These are phyloP conservation scores for Drosophila lacteicornis DNA, from an alignment of 1,140 invertebrate species.

Conservation along the genomic window DNA sequence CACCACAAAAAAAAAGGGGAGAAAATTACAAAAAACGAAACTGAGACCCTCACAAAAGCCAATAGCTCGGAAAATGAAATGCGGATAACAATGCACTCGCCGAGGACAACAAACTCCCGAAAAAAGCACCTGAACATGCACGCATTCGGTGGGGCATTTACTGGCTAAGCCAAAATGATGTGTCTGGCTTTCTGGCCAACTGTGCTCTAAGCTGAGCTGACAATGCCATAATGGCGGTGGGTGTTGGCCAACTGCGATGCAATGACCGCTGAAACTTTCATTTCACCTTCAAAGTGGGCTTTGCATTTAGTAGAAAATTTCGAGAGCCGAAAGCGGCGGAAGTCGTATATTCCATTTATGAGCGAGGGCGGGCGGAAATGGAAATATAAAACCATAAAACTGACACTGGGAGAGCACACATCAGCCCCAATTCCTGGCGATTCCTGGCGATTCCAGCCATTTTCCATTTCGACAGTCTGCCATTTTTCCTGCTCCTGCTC, in stretches of 20 bases:
- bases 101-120: conserved; percentile 6
- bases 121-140: conserved; percentile 42
- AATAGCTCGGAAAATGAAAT: conserved; percentile 74
- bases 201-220: conserved; percentile 11
- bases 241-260: conserved; percentile 45
- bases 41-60: conserved; percentile 48
- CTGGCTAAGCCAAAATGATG: conserved; percentile 75
- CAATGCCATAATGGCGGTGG: neutral
- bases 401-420: conserved; percentile 27
- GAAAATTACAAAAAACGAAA: conserved; percentile 6
- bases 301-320: conserved; percentile 43
- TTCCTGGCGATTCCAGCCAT: conserved; percentile 5
- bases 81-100: conserved; percentile 68
- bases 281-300: conserved; percentile 70
- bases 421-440: conserved; percentile 16
- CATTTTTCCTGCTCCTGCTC: neutral
- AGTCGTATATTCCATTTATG: conserved; percentile 75
- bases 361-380: conserved; percentile 69
- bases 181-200: conserved; percentile 65
- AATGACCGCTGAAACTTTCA: conserved; percentile 73
- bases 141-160: conserved; percentile 59
- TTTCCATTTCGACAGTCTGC: conserved; percentile 18
- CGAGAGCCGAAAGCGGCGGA: conserved; percentile 25
- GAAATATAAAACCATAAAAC: conserved; percentile 78
- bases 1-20: conserved; percentile 6